Evolutionary conservation across 2,113 vertebrate genomes (phyloP).

Genomic region (Heliornis fulica): DNA sequence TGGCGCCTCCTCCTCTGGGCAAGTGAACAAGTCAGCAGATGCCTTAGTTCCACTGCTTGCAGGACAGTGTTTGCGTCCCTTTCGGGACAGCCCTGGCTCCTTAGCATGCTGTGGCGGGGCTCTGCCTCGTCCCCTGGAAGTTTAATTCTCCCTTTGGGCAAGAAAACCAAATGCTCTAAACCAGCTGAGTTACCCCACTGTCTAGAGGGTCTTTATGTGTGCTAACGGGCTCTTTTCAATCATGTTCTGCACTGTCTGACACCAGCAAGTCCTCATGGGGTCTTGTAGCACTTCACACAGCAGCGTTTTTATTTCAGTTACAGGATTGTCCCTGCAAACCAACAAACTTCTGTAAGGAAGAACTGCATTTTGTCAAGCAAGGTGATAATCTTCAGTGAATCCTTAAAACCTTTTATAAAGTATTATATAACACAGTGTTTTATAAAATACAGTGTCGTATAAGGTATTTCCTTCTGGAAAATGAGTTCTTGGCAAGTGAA

Average conservation of each 20-base stretch:
- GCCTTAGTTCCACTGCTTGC: not conserved
- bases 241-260: not conserved
- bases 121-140: not conserved
- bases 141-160: not conserved
- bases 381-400: not conserved
- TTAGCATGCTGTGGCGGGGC: not conserved
- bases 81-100: not conserved
- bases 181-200: not conserved
- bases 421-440: not conserved
- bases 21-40: fast-evolving
- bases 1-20: not conserved
- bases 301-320: not conserved
- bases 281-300: not conserved
- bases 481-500: not conserved
- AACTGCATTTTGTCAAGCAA: not conserved
- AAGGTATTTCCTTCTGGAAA: not conserved
- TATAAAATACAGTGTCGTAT: not conserved
- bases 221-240: not conserved
- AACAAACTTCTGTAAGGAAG: not conserved
- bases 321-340: not conserved
- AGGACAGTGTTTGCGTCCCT: too few species aligned
- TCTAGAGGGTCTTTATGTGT: not conserved
- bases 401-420: not conserved
- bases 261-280: not conserved
- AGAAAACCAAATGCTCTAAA: not conserved